Evolutionary conservation across 1,140 invertebrate species (phyloP), one percentile per base, ranked within the genome.

Genomic region (Vanessa atalanta): DNA sequence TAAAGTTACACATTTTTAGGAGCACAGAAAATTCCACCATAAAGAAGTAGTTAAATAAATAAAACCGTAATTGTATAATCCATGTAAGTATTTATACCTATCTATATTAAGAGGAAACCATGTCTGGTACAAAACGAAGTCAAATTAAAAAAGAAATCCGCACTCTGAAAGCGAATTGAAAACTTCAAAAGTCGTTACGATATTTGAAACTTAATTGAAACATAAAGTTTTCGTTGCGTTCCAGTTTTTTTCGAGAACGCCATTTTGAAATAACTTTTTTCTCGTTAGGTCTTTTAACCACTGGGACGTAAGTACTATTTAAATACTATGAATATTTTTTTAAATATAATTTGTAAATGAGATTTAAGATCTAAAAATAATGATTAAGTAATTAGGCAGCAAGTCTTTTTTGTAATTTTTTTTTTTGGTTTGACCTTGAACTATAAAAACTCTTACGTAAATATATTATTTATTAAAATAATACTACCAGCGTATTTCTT

Each of bases 251-350:
- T 53, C 47, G 47, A 63, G 72, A 20, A 63, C 70, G 72, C 65
- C 72, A 68, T 73, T 73, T 73, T 73, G 65, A 73, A 57, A 57
- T 66, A 60, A 68, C 65, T 68, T 68, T 73, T 73, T 73, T 51
- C 23, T 43, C 26, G 12, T 51, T 55, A 65, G 37, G 37, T 50
- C 55, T 15, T 47, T 47, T 60, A 66, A 66, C 71, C 71, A 67
- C 20, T 67, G 20, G 50, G 37, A 26, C 13, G 16, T 14, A 65
- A 53, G 15, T 60, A 13, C 11, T 60, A 11, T 60, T 60, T 26
- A 26, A 26, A 43, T 43, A 9, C 37, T 9, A 43, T 9, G 9
- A 8, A 0, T 9, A 3, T 43, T 43, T 43, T 11, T 43, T 9
- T 43, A 9, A 43, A 43, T 51, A 12, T 51, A 51, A 48, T 51